Percentiles rank a stretch among this genome's conserved stretches.
Conservation (phyloP, 2,888 invertebrate species). For the Torymus tubicola region DNA sequence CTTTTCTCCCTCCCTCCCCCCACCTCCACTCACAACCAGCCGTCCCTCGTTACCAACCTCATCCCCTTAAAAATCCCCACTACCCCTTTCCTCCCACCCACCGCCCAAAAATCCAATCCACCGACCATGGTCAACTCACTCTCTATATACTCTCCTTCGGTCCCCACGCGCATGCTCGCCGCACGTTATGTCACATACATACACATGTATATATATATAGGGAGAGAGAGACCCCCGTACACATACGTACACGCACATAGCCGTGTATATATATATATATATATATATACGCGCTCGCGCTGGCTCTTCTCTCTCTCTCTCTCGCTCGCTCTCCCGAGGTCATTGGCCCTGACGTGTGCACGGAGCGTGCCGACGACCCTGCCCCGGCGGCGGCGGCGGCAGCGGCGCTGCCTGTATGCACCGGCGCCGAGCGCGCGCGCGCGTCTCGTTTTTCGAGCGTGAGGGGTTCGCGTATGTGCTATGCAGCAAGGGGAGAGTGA, state of each 20-base stretch:
- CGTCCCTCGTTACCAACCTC: background rate
- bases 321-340: slow-evolving; percentile 62
- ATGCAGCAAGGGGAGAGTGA: no score
- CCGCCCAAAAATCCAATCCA: background rate
- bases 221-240: background rate
- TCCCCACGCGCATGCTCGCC: slow-evolving; percentile 56
- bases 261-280: background rate
- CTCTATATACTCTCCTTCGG: background rate
- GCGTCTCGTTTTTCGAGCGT: slow-evolving; percentile 38
- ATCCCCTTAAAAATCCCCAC: slow-evolving; percentile 10
- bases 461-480: background rate
- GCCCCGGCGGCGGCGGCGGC: slow-evolving; percentile 31
- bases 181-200: slow-evolving; percentile 58
- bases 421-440: slow-evolving; percentile 8
- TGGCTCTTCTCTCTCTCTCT: no score
- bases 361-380: slow-evolving; percentile 71
- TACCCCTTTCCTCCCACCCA: background rate
- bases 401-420: no score
- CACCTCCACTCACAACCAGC: background rate
- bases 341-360: slow-evolving; percentile 72
- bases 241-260: background rate
- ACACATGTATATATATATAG: background rate
- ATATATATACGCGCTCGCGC: no score
- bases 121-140: background rate
- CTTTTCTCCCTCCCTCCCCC: no score